These are phyloP conservation scores for Leptinotarsa lineolata DNA, from an alignment of 1,140 invertebrate genomes.

Conservation along the genomic window DNA sequence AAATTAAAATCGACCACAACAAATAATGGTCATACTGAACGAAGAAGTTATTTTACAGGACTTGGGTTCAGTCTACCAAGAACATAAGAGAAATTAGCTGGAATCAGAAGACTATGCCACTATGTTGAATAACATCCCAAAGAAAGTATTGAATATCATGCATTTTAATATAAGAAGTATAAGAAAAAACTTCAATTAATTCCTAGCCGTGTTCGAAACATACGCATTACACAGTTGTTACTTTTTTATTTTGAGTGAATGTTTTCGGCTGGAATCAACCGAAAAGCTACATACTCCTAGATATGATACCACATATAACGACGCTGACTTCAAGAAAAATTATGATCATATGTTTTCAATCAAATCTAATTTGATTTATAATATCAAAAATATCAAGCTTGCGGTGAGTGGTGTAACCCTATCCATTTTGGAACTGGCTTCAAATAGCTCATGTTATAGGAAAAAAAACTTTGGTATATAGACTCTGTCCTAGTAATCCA, in stretches of 20 bases:
- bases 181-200: slow-evolving; percentile 4
- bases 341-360: background rate
- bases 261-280: background rate
- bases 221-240: slow-evolving; percentile 6
- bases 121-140: background rate
- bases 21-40: slow-evolving; percentile 8
- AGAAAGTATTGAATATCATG: slow-evolving; percentile 12
- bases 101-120: background rate
- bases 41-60: slow-evolving; percentile 12
- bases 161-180: slow-evolving; percentile 9
- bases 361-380: slow-evolving; percentile 7
- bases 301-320: slow-evolving; percentile 13
- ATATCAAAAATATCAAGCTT: slow-evolving; percentile 13
- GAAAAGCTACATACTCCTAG: slow-evolving; percentile 6
- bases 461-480: background rate
- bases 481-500: background rate
- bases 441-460: background rate
- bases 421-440: slow-evolving; percentile 9
- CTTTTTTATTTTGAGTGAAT: slow-evolving; percentile 7
- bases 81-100: background rate
- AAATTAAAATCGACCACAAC: too few species aligned
- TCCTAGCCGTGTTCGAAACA: background rate
- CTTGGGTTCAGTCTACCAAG: slow-evolving; percentile 10
- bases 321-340: slow-evolving; percentile 11
- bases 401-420: slow-evolving; percentile 10